phyloP scores from a whole-genome alignment of 2,797 vertebrate genomes.

The Darevskia nairensis region DNA sequence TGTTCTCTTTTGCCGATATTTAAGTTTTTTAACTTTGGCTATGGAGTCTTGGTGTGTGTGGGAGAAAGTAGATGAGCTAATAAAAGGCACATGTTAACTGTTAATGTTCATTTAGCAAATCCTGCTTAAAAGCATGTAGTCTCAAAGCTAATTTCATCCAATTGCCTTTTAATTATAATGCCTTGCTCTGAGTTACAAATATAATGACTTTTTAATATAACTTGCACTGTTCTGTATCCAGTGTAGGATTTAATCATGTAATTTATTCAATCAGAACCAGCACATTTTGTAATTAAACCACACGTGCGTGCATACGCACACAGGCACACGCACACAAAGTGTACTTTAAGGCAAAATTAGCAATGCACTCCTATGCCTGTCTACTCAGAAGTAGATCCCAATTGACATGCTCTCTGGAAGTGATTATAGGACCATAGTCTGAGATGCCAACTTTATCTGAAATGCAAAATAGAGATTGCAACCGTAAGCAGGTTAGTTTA shows the following conservation, averaged over 20 bases:
- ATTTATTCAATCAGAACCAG: slow-evolving; percentile 70
- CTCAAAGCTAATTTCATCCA: slow-evolving; percentile 76
- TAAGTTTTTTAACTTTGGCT: slow-evolving; percentile 58
- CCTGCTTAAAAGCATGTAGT: slow-evolving; percentile 72
- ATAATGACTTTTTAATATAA: slow-evolving; percentile 79
- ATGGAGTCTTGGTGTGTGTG: slow-evolving; percentile 43
- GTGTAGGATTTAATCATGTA: slow-evolving; percentile 68
- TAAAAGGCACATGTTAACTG: slow-evolving; percentile 70
- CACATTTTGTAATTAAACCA: slow-evolving; percentile 67
- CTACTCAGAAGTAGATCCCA: background rate
- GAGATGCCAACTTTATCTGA: slow-evolving; percentile 24
- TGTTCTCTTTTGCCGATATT: slow-evolving; percentile 51
- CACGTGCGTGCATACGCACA: slow-evolving; percentile 39
- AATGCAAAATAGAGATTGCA: slow-evolving; percentile 27
- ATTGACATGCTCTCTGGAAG: background rate
- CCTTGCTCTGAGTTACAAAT: slow-evolving; percentile 72
- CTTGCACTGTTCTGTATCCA: slow-evolving; percentile 69
- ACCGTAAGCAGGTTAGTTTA: background rate
- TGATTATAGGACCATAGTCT: background rate
- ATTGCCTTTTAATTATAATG: slow-evolving; percentile 75
- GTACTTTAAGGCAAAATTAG: slow-evolving; percentile 47
- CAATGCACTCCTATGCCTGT: background rate
- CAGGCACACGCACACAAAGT: background rate
- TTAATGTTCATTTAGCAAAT: slow-evolving; percentile 74
- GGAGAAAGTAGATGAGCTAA: slow-evolving; percentile 57